Evolutionary conservation across 2,888 invertebrate genomes (phyloP).

Genomic region (Arge pagana): DNA sequence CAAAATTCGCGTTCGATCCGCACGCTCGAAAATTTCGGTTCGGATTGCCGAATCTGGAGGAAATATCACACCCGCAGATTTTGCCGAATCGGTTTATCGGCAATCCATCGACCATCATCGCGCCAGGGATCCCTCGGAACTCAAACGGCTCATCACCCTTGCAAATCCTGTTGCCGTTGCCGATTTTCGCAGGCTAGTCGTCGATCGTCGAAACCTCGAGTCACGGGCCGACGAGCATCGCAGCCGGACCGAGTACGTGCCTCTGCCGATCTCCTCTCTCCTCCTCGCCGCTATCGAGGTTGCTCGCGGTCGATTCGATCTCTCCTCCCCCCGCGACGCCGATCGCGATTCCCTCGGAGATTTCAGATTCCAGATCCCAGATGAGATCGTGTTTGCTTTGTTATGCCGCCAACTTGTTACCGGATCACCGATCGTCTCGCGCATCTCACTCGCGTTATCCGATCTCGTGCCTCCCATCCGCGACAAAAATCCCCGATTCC

Average conservation of each 20-base stretch:
- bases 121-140: too few species aligned
- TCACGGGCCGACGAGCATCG: neutral
- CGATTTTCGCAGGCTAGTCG: neutral
- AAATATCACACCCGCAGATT: too few species aligned
- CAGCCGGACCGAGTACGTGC: too few species aligned
- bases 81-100: too few species aligned
- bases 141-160: too few species aligned
- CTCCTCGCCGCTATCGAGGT: too few species aligned
- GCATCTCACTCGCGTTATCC: conserved; percentile 15
- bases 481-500: too few species aligned
- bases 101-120: too few species aligned
- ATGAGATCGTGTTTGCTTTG: conserved; percentile 46
- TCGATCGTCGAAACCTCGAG: neutral
- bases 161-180: too few species aligned
- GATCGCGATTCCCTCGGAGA: neutral
- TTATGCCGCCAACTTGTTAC: conserved; percentile 34
- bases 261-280: neutral
- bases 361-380: conserved; percentile 31
- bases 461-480: too few species aligned
- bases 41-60: neutral
- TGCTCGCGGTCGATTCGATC: too few species aligned
- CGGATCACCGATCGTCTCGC: conserved; percentile 29
- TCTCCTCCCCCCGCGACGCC: neutral
- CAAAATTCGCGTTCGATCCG: too few species aligned
- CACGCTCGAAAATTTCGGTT: neutral